Evolutionary conservation across 2,888 invertebrate genomes (phyloP).

Genomic region (Drosophila algonquin): DNA sequence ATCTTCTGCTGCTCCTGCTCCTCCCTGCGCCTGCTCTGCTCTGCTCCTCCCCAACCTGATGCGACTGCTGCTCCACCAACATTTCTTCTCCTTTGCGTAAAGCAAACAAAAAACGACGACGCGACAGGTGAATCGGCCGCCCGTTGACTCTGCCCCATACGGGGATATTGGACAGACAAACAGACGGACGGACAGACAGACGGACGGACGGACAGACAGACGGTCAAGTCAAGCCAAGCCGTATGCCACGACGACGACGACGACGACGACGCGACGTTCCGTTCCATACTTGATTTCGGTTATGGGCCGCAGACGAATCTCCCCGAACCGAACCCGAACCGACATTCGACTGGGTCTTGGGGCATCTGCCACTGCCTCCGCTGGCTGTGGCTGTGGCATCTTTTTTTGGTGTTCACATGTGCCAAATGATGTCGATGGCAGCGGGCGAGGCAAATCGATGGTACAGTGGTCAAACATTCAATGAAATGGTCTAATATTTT

Average conservation of each 20-base stretch:
- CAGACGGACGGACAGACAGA: slow-evolving; percentile 6
- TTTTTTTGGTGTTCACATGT: slow-evolving; percentile 57
- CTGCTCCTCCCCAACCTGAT: not conserved
- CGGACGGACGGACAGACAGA: slow-evolving; percentile 14
- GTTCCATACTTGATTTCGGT: slow-evolving; percentile 40
- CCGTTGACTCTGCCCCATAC: slow-evolving; percentile 74
- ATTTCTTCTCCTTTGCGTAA: slow-evolving; percentile 57
- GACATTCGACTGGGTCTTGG: slow-evolving; percentile 19
- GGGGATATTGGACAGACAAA: slow-evolving; percentile 43
- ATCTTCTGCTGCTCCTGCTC: not conserved
- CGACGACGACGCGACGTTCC: slow-evolving; percentile 10
- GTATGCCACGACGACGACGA: slow-evolving; percentile 15
- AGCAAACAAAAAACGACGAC: slow-evolving; percentile 72
- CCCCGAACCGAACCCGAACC: not conserved
- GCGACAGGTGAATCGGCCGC: slow-evolving; percentile 80
- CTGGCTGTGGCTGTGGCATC: slow-evolving; percentile 32
- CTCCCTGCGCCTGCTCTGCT: not conserved
- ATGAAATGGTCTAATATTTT: not conserved
- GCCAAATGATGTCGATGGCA: slow-evolving; percentile 54
- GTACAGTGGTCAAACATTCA: slow-evolving; percentile 46
- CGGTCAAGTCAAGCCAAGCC: slow-evolving; percentile 23
- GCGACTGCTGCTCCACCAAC: not conserved
- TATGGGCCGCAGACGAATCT: slow-evolving; percentile 6
- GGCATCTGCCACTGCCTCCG: not conserved
- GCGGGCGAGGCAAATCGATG: slow-evolving; percentile 51